phyloP scores from a whole-genome alignment of 2,797 vertebrate genomes.

The Rhabdomys pumilio region DNA sequence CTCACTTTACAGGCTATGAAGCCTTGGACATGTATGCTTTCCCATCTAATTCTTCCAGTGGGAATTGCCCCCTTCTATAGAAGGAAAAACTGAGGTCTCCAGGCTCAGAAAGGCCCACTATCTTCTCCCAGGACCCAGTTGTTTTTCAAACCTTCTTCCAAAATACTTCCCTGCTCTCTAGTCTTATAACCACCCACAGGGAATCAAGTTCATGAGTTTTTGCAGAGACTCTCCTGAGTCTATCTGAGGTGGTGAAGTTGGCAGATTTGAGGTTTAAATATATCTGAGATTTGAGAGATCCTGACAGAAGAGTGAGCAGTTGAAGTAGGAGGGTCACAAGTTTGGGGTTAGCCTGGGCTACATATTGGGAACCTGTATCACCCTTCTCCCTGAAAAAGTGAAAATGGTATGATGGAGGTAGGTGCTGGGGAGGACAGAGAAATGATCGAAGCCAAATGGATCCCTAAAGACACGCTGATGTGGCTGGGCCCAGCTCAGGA shows the following conservation, averaged over 20 bases:
- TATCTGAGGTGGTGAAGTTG: background rate
- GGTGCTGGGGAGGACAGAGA: background rate
- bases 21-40: background rate
- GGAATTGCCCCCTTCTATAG: slow-evolving; percentile 37
- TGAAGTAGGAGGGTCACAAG: background rate
- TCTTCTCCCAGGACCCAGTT: slow-evolving; percentile 20
- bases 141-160: background rate
- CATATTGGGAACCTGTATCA: background rate
- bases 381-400: background rate
- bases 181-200: background rate
- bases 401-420: background rate
- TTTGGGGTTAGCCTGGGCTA: background rate
- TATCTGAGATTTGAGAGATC: background rate
- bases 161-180: background rate
- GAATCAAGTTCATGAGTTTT: background rate
- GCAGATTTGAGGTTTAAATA: background rate
- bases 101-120: background rate
- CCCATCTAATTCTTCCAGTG: background rate
- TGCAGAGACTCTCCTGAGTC: background rate
- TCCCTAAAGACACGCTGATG: slow-evolving; percentile 20
- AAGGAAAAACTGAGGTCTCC: slow-evolving; percentile 8
- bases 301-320: background rate
- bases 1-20: background rate
- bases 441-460: slow-evolving; percentile 16
- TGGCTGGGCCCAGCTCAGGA: background rate